These are phyloP conservation scores for Helostoma temminkii DNA, from an alignment of 2,797 vertebrate species.

Conservation along the genomic window DNA sequence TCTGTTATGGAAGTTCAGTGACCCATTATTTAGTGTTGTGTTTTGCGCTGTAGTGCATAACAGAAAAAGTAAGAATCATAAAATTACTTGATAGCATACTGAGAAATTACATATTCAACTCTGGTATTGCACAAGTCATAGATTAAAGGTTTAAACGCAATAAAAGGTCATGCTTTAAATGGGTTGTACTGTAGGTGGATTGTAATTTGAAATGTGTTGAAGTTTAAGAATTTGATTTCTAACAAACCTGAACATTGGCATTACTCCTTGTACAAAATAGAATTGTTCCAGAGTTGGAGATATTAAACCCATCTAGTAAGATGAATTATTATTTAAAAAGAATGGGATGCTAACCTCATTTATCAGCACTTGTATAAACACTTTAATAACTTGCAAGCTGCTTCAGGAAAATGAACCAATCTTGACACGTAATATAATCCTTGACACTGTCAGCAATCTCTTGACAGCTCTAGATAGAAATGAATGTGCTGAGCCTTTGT, in stretches of 20 bases:
- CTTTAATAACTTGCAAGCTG: background rate
- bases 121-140: background rate
- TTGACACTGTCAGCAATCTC: background rate
- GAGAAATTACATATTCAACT: constrained; percentile 48
- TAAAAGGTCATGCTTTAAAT: background rate
- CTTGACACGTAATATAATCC: background rate
- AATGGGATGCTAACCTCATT: background rate
- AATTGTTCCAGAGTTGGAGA: background rate
- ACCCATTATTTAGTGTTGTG: constrained; percentile 71
- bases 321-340: background rate
- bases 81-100: constrained; percentile 45
- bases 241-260: background rate
- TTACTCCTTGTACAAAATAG: background rate
- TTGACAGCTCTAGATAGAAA: background rate
- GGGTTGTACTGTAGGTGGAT: constrained; percentile 5
- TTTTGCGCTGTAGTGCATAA: constrained; percentile 39
- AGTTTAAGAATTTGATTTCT: constrained; percentile 12
- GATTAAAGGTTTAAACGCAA: constrained; percentile 20
- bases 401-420: background rate
- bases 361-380: background rate
- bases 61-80: constrained; percentile 42
- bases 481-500: background rate
- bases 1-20: constrained; percentile 74
- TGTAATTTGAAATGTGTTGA: background rate
- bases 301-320: background rate